Conservation (phyloP, 2,113 vertebrate genomes). For the Neolamprologus fasciatus region DNA sequence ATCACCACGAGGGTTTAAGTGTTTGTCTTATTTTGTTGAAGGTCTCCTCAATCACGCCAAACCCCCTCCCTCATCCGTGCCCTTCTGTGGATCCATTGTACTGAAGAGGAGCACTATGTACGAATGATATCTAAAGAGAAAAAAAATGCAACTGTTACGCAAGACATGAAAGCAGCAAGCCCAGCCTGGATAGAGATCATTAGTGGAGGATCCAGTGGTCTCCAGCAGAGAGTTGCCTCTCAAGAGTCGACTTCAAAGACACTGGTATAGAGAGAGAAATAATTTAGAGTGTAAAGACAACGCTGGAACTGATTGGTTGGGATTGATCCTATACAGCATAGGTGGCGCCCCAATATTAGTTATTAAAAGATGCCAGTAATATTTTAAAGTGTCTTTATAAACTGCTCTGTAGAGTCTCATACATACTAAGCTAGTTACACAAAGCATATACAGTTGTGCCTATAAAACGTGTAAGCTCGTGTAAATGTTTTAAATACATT, state of each 20-base stretch:
- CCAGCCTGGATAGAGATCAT: conserved; percentile 49
- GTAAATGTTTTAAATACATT: background rate
- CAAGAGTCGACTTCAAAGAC: conserved; percentile 62
- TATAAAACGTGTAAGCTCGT: background rate
- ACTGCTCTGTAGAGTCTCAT: background rate
- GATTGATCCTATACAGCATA: background rate
- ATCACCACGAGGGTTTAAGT: background rate
- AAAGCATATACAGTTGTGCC: background rate
- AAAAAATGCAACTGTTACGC: conserved; percentile 33
- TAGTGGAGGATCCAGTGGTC: conserved; percentile 53
- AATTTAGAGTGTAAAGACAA: conserved; percentile 12
- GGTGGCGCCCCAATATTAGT: background rate
- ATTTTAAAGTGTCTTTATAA: background rate
- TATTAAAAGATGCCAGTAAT: background rate
- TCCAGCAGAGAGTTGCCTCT: conserved; percentile 53
- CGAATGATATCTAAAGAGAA: conserved; percentile 20
- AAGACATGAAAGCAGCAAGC: conserved; percentile 57
- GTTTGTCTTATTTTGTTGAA: background rate
- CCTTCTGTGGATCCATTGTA: background rate
- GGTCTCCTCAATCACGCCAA: background rate
- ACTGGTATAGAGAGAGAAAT: conserved; percentile 11
- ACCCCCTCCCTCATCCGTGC: background rate
- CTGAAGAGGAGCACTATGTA: background rate
- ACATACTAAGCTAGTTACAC: background rate
- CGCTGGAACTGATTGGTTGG: background rate